These are phyloP conservation scores for Phrynocephalus guinanensis DNA, from an alignment of 2,797 vertebrate genomes.

Conservation along the genomic window DNA sequence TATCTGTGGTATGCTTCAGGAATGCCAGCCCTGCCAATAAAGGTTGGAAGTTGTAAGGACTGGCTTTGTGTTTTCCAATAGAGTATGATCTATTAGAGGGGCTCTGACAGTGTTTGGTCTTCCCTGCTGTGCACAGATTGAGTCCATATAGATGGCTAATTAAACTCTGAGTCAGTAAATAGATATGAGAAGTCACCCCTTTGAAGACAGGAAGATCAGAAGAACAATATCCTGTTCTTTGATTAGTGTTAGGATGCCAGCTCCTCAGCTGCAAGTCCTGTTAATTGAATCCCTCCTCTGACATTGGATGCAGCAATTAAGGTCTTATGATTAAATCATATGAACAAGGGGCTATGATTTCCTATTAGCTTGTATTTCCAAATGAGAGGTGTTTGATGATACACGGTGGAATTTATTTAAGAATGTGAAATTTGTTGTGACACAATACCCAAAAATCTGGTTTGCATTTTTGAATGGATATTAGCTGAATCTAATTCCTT, in stretches of 20 bases:
- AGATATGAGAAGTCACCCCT: constrained; percentile 50
- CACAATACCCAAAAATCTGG: background rate
- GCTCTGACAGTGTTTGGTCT: constrained; percentile 53
- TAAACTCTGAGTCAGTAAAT: constrained; percentile 70
- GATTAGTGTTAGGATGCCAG: constrained; percentile 34
- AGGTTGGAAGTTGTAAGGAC: background rate
- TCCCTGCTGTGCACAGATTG: constrained; percentile 68
- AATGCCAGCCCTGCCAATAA: constrained; percentile 7
- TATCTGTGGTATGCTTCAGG: constrained; percentile 19
- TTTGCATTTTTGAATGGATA: background rate
- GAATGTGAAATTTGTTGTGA: background rate
- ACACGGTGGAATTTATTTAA: background rate
- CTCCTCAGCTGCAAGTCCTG: constrained; percentile 4
- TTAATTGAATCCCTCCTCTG: constrained; percentile 41
- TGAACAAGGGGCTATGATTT: background rate
- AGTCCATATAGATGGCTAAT: constrained; percentile 63
- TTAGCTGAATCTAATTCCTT: background rate
- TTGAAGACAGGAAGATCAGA: constrained; percentile 72
- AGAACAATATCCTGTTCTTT: constrained; percentile 67
- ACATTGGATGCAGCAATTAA: constrained; percentile 26
- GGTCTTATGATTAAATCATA: constrained; percentile 7
- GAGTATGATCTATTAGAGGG: constrained; percentile 37
- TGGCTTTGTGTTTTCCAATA: constrained; percentile 5
- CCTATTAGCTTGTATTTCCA: background rate
- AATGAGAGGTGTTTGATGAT: background rate